Evolutionary conservation across 2,888 invertebrate species (phyloP).

Genomic region (Athetis lepigone): DNA sequence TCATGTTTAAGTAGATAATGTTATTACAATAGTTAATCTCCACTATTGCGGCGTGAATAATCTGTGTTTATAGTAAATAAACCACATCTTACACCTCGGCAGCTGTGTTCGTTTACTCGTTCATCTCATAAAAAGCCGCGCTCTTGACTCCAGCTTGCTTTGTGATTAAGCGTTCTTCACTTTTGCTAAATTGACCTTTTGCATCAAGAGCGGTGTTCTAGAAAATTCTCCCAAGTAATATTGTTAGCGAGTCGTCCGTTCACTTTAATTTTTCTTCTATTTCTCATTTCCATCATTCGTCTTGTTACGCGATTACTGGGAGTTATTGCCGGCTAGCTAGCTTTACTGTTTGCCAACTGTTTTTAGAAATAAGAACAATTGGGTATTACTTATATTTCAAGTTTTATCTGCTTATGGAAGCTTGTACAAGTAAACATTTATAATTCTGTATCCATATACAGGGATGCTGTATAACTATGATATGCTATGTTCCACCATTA

Average conservation of each 20-base stretch:
- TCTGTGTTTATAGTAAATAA: background rate
- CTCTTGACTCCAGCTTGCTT: constrained; percentile 27
- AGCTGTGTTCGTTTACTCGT: constrained; percentile 25
- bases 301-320: constrained; percentile 31
- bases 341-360: constrained; percentile 11
- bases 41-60: background rate
- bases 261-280: constrained; percentile 43
- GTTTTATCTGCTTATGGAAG: background rate
- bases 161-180: constrained; percentile 55
- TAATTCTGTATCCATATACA: too few relatives aligned
- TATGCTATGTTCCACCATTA: too few relatives aligned
- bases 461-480: too few relatives aligned
- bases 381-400: background rate
- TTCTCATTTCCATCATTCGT: constrained; percentile 44
- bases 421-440: too few relatives aligned
- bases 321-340: constrained; percentile 38
- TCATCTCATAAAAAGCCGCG: constrained; percentile 25
- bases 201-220: constrained; percentile 34
- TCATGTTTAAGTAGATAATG: too few relatives aligned
- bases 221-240: constrained; percentile 51
- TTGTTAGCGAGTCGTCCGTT: constrained; percentile 49
- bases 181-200: constrained; percentile 58
- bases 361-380: background rate
- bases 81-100: background rate
- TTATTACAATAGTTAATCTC: too few relatives aligned